A percentile compares a stretch with the other conserved stretches of the same genome.
Evolutionary conservation across 1,140 invertebrate species (phyloP).

Genomic region (Aphelenchoides fujianensis): DNA sequence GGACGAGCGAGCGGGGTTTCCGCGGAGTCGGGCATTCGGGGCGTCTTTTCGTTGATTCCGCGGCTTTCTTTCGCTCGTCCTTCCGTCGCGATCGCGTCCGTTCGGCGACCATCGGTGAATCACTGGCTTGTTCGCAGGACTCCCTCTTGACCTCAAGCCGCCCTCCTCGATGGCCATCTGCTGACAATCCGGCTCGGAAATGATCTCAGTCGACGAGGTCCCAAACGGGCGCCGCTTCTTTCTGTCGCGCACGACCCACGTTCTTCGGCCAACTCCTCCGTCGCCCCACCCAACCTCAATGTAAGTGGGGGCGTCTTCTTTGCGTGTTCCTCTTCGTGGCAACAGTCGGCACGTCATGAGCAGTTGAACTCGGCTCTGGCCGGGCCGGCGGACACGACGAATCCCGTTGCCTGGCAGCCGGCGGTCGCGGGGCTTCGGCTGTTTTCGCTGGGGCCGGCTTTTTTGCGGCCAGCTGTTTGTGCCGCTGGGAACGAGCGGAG

Average conservation of each 20-base stretch:
- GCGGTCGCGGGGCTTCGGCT: no score
- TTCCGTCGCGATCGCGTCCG: neutral
- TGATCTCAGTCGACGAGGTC: neutral
- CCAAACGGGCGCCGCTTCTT: neutral
- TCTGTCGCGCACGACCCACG: constrained; percentile 6
- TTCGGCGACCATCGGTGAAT: neutral
- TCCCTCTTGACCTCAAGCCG: neutral
- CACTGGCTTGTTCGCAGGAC: neutral
- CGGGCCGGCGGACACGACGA: neutral
- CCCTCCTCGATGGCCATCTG: neutral
- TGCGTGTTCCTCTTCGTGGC: no score
- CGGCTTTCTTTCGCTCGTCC: neutral
- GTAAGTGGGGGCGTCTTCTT: neutral
- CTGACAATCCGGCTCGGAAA: neutral
- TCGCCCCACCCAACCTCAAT: constrained; percentile 7
- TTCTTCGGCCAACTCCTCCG: constrained; percentile 1
- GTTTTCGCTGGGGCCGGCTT: neutral
- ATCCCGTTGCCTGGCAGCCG: neutral
- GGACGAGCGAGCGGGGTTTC: neutral
- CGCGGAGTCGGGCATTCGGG: neutral
- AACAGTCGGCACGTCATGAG: neutral
- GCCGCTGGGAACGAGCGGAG: neutral
- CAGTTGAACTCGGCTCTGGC: constrained; percentile 3
- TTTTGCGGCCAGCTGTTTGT: neutral
- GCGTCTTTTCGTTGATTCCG: neutral